Conservation (phyloP, 2,888 invertebrate species). For the Schizotus pectinicornis region DNA sequence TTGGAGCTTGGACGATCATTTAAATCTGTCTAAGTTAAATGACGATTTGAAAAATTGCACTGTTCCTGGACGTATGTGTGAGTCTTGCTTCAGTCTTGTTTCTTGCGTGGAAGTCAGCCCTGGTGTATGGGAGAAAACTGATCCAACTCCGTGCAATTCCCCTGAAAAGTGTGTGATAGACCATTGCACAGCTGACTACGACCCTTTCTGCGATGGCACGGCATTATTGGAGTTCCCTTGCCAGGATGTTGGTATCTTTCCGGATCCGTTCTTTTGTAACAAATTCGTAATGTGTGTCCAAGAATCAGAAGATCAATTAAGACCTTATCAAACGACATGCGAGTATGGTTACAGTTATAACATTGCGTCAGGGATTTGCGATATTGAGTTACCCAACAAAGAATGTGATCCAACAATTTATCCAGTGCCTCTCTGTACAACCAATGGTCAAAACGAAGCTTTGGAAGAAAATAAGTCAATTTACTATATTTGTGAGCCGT, state of each 20-base stretch:
- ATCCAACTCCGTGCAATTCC: neutral
- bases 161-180: conserved; percentile 1
- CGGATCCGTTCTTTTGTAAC: conserved; percentile 21
- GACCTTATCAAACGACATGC: conserved; percentile 12
- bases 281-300: conserved; percentile 23
- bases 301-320: conserved; percentile 3
- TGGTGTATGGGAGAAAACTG: conserved; percentile 2
- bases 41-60: conserved; percentile 1
- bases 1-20: neutral
- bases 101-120: neutral
- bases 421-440: conserved; percentile 30
- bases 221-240: conserved; percentile 4
- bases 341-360: conserved; percentile 29
- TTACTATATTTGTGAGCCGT: conserved; percentile 35
- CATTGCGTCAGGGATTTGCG: conserved; percentile 29
- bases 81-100: conserved; percentile 8
- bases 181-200: conserved; percentile 1
- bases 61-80: conserved; percentile 9
- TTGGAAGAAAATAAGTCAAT: conserved; percentile 33
- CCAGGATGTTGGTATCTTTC: conserved; percentile 10
- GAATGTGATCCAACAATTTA: conserved; percentile 17
- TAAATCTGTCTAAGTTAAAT: neutral
- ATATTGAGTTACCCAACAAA: conserved; percentile 10
- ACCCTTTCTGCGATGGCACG: conserved; percentile 10
- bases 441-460: conserved; percentile 22